Conservation (phyloP, 2,113 vertebrate genomes). For the Chlorodrepanis virens region DNA sequence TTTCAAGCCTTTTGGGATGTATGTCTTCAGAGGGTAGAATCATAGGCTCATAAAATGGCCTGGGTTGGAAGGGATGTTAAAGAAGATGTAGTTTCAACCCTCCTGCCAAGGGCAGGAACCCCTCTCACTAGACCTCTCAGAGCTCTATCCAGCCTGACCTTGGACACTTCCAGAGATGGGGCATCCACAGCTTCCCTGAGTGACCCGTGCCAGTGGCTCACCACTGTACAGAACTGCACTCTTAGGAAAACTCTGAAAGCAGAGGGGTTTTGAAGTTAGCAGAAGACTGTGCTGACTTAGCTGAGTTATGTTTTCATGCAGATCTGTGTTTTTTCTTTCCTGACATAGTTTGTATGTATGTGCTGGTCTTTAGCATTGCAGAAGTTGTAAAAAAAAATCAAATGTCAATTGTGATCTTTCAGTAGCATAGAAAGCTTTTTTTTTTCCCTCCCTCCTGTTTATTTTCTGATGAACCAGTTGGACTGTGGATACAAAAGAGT, state of each 20-base stretch:
- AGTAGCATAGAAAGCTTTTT: neutral
- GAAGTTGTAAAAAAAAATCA: neutral
- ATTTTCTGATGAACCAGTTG: neutral
- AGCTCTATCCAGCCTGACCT: neutral
- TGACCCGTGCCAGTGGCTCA: neutral
- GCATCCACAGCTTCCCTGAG: neutral
- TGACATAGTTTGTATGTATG: neutral
- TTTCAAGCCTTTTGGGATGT: neutral
- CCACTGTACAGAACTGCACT: neutral
- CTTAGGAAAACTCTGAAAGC: neutral
- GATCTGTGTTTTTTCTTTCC: neutral
- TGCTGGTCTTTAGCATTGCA: neutral
- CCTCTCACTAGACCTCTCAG: neutral
- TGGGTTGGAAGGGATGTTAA: neutral
- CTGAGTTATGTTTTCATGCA: neutral
- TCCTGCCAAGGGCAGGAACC: rapidly evolving
- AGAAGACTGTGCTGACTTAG: neutral
- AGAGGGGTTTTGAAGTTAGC: neutral
- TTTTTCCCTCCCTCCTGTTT: neutral
- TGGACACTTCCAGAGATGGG: neutral
- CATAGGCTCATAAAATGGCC: neutral
- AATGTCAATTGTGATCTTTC: neutral
- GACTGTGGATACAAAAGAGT: neutral
- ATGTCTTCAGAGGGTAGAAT: neutral
- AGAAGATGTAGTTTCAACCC: neutral